Evolutionary conservation across 2,113 vertebrate species (phyloP), one percentile per base, ranked within the genome.

Genomic region (Crypturellus undulatus): DNA sequence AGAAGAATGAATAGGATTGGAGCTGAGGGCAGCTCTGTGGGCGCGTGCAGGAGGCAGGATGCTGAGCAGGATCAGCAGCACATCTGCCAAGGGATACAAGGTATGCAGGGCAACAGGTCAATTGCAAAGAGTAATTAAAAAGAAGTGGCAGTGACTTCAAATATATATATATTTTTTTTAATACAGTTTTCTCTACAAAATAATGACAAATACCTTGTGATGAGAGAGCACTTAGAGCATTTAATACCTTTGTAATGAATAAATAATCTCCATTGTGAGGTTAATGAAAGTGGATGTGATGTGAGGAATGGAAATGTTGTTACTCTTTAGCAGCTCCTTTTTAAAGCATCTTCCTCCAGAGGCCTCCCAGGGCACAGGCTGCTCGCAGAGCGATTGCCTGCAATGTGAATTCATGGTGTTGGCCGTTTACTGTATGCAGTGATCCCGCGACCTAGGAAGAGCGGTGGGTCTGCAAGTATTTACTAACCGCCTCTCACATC

Each of bases 231-330:
- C 43, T 89, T 51, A 51, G 71, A 75, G 78, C 78, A 73, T 95
- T 95, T 93, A 89, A 60, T 94, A 81, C 49, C 64, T 92, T 85
- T 63, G 32, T 91, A 73, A 92, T 95, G 65, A 94, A 93, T 93
- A 92, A 96, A 93, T 93, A 26, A 79, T 93, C 64, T 75, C 12
- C 59, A 64, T 30, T 71, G 67, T 89, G 47, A 89, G 75, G 80
- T 56, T 89, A 77, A 87, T 84, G 90, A 62, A 87, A 93, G 78
- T 78, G 80, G 70, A 63, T 26, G 19, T 0, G 36, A 75, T 65
- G 45, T 38, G 73, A 86, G 30, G 2, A 68, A 70, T 59, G 85
- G 51, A 85, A 65, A 83, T 38, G 68, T 14, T 47, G 43, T 71
- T 62, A 51, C 59, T 88, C 5, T 58, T 86, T 45, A 83, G 77